Base-by-base conservation (phyloP, 2,797 vertebrate genomes). In the Acipenser transmontanus region DNA sequence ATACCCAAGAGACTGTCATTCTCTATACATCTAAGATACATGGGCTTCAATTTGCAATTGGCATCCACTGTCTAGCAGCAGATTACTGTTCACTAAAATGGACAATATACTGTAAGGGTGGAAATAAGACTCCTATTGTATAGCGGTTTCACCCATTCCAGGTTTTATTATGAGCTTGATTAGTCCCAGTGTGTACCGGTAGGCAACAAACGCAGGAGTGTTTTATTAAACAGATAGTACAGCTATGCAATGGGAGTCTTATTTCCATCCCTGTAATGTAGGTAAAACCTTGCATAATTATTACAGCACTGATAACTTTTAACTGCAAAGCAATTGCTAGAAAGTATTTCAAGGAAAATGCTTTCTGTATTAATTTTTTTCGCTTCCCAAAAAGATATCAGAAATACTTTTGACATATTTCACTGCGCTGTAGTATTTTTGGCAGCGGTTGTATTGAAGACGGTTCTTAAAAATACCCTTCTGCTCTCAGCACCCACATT, bases 251-350 rank as follows among this genome's bases (percentile, higher is more conserved):
- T 4, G 34, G 2, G 34, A 34, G 34, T 34, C 34, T 34, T 34
- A 34, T 34, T 34, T 34, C 34, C 34, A 59, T 4, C 11, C 70
- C 10, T 70, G 65, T 50, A 68, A 4, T 61, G 4, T 6, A 0
- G 13, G 62, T 70, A 14, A 49, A 66, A 50, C 66, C 61, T 47
- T 12, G 6, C 50, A 56, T 10, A 10, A 17, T 65, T n/a, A 59
- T 61, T 67, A 47, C 12, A 63, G 20, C 12, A 7, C 12, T 70
- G 0, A 9, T 20, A 66, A 64, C 50, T 66, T 66, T 49, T 66
- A 66, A 59, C 54, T 6, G 8, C 7, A 13, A 57, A 54, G 64
- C 63, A 57, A 2, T 10, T 47, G 48, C 47, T n/a, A 14, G 17
- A 9, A 12, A n/a, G 10, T n/a, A 57, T 20, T 57, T 65, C 1